A percentile compares a stretch with the other conserved stretches of the same genome.
Conservation (phyloP, 1,140 invertebrate species). For the Zaprionus ornatus region DNA sequence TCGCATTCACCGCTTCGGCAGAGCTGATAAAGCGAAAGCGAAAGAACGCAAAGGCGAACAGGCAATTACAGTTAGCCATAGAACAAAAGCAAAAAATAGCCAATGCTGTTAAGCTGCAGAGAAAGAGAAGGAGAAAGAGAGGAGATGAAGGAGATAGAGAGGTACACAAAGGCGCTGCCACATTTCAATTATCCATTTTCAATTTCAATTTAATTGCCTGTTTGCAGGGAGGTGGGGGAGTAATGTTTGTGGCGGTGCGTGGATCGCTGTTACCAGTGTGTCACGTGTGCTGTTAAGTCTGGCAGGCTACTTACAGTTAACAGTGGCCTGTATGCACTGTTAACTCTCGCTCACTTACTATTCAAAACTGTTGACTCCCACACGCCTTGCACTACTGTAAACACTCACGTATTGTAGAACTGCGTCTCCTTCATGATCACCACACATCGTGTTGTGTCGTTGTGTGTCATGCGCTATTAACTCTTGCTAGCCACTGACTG, state of each 20-base stretch:
- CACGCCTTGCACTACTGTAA: neutral
- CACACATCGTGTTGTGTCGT: neutral
- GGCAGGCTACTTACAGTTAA: too few relatives aligned
- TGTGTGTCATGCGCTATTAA: too few relatives aligned
- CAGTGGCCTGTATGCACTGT: neutral
- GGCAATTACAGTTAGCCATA: slow-evolving; percentile 68
- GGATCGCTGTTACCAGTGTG: neutral
- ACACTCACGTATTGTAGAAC: neutral
- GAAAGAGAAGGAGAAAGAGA: neutral
- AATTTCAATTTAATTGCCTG: slow-evolving; percentile 31
- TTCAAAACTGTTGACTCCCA: neutral
- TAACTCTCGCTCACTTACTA: neutral
- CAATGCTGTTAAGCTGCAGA: slow-evolving; percentile 25
- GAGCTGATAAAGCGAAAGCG: slow-evolving; percentile 42
- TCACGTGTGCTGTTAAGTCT: neutral
- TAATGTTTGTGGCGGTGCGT: too few relatives aligned
- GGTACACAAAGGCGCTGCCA: neutral
- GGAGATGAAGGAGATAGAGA: neutral
- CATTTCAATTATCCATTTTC: slow-evolving; percentile 3
- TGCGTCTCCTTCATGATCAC: slow-evolving; percentile 33
- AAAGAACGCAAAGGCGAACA: slow-evolving; percentile 22
- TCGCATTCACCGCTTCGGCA: slow-evolving; percentile 13
- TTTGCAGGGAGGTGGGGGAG: neutral
- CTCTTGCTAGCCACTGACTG: too few relatives aligned
- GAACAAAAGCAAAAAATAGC: slow-evolving; percentile 47